Conservation (phyloP, 2,113 vertebrate genomes). For the Charadrius vociferus region DNA sequence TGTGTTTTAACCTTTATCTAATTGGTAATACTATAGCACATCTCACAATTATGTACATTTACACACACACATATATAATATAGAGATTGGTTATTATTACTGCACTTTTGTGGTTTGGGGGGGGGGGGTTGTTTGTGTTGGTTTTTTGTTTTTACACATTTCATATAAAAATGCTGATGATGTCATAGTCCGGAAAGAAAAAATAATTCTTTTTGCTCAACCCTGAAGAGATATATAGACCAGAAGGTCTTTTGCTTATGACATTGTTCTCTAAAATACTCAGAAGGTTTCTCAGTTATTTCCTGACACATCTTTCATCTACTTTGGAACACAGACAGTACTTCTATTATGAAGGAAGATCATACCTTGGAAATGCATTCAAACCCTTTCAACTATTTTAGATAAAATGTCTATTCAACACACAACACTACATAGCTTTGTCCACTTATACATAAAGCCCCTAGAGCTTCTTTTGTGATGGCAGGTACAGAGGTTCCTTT, state of each 20-base stretch:
- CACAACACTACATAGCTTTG: neutral
- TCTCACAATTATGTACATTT: neutral
- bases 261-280: neutral
- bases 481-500: neutral
- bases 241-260: neutral
- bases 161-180: neutral
- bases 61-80: neutral
- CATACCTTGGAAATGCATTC: neutral
- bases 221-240: neutral
- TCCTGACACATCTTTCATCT: neutral
- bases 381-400: neutral
- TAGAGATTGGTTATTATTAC: neutral
- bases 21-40: neutral
- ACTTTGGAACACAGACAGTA: neutral
- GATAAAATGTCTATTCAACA: neutral
- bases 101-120: neutral
- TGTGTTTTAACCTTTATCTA: neutral
- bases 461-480: neutral
- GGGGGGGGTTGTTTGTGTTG: neutral
- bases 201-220: neutral
- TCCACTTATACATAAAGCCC: neutral
- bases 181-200: neutral
- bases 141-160: neutral
- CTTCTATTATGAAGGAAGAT: neutral
- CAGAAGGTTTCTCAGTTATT: neutral